phyloP scores from a whole-genome alignment of 2,888 invertebrate species.

The Syritta pipiens region DNA sequence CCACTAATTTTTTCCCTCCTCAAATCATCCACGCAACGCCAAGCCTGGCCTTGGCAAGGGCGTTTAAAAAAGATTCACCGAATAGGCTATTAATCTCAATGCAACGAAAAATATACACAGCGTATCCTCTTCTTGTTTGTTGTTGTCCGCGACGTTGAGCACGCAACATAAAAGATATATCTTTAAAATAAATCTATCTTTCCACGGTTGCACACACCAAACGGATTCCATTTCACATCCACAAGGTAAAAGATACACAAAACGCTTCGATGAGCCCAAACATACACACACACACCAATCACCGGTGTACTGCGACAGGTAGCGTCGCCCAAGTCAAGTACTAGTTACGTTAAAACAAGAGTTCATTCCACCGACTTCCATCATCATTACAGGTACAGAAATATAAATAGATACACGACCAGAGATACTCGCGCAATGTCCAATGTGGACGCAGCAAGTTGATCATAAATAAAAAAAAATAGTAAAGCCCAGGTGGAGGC shows the following conservation, averaged over 20 bases:
- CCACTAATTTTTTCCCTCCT: background rate
- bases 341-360: conserved; percentile 24
- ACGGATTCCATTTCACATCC: conserved; percentile 29
- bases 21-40: background rate
- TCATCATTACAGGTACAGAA: conserved; percentile 33
- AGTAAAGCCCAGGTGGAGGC: background rate
- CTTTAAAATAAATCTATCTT: conserved; percentile 22
- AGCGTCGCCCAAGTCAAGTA: too few species aligned
- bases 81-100: conserved; percentile 32
- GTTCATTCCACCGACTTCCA: conserved; percentile 54
- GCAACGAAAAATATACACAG: background rate
- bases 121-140: background rate
- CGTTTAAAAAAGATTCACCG: conserved; percentile 13
- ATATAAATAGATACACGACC: background rate
- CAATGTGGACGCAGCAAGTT: conserved; percentile 30
- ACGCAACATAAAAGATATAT: conserved; percentile 29
- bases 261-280: conserved; percentile 42
- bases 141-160: conserved; percentile 22
- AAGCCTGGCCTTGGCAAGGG: conserved; percentile 37
- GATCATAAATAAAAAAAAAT: conserved; percentile 45
- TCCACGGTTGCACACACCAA: conserved; percentile 48
- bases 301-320: too few species aligned
- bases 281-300: too few species aligned
- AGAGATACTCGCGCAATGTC: conserved; percentile 4
- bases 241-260: background rate